Evolutionary conservation across 2,113 vertebrate genomes (phyloP), one percentile per base, ranked within the genome.

Genomic region (Paradoxurus hermaphroditus): DNA sequence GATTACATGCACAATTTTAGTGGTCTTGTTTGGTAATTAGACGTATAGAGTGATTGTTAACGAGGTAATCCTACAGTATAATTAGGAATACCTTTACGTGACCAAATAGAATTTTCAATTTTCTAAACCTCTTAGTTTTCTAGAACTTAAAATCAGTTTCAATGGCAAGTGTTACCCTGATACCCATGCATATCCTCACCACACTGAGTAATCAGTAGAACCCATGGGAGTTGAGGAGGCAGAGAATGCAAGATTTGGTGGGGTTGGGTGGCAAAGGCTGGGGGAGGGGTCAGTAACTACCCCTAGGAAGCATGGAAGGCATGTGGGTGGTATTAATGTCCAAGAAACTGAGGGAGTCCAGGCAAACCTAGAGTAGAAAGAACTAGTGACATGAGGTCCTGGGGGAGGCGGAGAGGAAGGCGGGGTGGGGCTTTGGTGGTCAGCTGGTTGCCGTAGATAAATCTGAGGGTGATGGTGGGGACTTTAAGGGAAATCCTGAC

Each of bases 1-100:
- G 90, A 93, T 87, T n/a, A 73, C 72, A 95, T 27, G 27, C 44
- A 85, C 79, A 90, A 85, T 36, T 81, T 65, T 88, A 94, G 88
- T 92, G 14, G 31, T 2, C 25, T n/a, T 91, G 70, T 94, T 31
- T 72, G 85, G 36, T 87, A 87, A 91, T 87, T 93, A 97, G 36
- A 13, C 46, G 94, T 92, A 79, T 77, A 70, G 70, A 85, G 16
- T 65, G 65, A 65, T 51, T 81, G 31, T 81, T 96, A 68, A 70
- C 49, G 85, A 83, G 21, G 73, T 31, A 46, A 77, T 77, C 13
- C 73, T 8, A 31, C 77, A 77, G 65, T 75, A 13, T 77, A 77
- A 95, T 85, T 90, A 94, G 65, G 34, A 59, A 78, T 49, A 73
- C 23, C 19, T 51, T 87, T 70, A 63, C 29, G 62, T 41, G 59